Base-by-base conservation (phyloP, 2,888 invertebrate species). In the Drosophila cognata region DNA sequence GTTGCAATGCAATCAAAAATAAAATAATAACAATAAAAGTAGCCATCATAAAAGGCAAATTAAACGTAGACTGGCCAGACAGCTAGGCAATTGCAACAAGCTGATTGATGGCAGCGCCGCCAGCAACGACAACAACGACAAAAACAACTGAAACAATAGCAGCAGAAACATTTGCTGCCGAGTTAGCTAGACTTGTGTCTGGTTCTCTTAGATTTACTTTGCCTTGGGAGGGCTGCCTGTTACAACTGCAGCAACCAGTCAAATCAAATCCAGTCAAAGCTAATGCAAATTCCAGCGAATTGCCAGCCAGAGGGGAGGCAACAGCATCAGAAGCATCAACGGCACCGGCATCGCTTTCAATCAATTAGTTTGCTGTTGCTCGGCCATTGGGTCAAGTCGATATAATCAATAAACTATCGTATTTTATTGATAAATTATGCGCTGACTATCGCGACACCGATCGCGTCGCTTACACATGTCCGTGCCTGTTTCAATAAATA, bases 391-490 rank as follows among this genome's bases (percentile, higher is more conserved):
- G 89, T 89, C 89, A 85, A 84, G 50, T 79, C 84, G 58, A 69
- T 68, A 76, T 38, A 56, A 71, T 89, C 82, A 67, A 74, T 84
- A 74, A 75, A 74, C 69, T 78, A 73, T 79, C 69, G 65, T 67
- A 85, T 82, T 85, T 85, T 85, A 81, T 88, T 81, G 85, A 88
- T 88, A 81, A 85, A 82, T 84, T 85, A 85, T 84, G 85, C 85
- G 71, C 66, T 57, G 89, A 74, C 82, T 79, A 74, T 82, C 82
- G 70, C 67, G 68, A 81, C 81, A 81, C 82, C 82, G 73, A 80
- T 80, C 80, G 85, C 85, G 88, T 88, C 83, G 82, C 78, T 88
- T 82, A 89, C 85, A 84, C 80, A 84, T 89, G 84, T 87, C 67
- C 68, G 74, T 77, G 65, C 80, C 56, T 67, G 87, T 71, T 84